A percentile compares a stretch with the other conserved stretches of the same genome.
phyloP scores from a whole-genome alignment of 53 echinoderm and acorn worm species.

The Crossaster papposus region DNA sequence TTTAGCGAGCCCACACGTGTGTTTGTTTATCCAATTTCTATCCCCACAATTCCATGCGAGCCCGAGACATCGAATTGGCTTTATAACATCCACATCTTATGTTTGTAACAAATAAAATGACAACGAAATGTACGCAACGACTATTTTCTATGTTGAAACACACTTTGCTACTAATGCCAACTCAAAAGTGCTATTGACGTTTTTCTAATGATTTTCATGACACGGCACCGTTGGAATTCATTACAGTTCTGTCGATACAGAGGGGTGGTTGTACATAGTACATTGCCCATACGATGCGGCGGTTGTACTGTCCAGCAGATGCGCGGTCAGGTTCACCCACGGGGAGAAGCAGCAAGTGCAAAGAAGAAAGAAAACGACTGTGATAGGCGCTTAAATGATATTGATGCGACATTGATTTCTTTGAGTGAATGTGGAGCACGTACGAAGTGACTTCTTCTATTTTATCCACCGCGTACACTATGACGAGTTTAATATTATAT shows the following conservation, averaged over 20 bases:
- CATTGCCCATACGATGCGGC: not conserved
- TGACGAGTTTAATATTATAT: not conserved
- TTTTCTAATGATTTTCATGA: slow-evolving; percentile 2
- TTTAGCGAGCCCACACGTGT: too few relatives aligned
- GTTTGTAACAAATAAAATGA: too few relatives aligned
- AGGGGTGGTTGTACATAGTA: too few relatives aligned
- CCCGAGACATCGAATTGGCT: too few relatives aligned
- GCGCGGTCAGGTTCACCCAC: not conserved
- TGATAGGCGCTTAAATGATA: not conserved
- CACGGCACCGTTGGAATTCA: not conserved
- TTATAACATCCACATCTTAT: too few relatives aligned
- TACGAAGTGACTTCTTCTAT: not conserved
- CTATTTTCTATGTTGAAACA: slow-evolving; percentile 6
- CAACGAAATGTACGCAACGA: not conserved
- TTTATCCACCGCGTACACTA: not conserved
- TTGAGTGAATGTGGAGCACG: not conserved
- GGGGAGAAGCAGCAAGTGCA: not conserved
- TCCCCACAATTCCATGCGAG: too few relatives aligned
- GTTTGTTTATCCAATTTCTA: too few relatives aligned
- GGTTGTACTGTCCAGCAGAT: too few relatives aligned
- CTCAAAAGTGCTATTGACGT: slow-evolving; percentile 9
- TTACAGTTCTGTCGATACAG: not conserved
- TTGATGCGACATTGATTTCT: not conserved
- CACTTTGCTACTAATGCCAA: not conserved
- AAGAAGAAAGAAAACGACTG: too few relatives aligned